These are phyloP conservation scores for Microvelia longipes DNA, from an alignment of 1,140 invertebrate species.

Conservation along the genomic window DNA sequence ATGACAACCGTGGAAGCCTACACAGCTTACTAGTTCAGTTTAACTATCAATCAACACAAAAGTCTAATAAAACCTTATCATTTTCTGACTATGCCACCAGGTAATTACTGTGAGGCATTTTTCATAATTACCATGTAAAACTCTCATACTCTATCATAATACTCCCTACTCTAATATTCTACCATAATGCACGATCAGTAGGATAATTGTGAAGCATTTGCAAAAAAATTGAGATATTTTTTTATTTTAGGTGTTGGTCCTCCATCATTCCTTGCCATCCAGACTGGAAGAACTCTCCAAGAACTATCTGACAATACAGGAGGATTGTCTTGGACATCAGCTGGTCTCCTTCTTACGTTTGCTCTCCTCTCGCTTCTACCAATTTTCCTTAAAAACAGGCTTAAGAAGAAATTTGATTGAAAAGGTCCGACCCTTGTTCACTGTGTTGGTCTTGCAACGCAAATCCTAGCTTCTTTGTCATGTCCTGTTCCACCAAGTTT, in stretches of 20 bases:
- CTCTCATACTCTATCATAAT: too few relatives aligned
- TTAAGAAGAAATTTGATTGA: slow-evolving; percentile 3
- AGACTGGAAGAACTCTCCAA: slow-evolving; percentile 90
- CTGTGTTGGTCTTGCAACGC: neutral
- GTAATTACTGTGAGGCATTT: too few relatives aligned
- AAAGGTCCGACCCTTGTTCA: slow-evolving; percentile 2
- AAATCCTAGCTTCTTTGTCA: neutral
- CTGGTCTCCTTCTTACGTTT: slow-evolving; percentile 58
- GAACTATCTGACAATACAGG: slow-evolving; percentile 78
- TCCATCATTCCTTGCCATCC: slow-evolving; percentile 92
- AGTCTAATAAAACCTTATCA: too few relatives aligned
- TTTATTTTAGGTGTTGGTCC: slow-evolving; percentile 80
- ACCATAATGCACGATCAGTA: too few relatives aligned
- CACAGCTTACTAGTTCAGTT: too few relatives aligned
- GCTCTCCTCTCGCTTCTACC: slow-evolving; percentile 75
- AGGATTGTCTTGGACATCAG: slow-evolving; percentile 76
- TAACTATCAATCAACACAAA: too few relatives aligned
- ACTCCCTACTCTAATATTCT: too few relatives aligned
- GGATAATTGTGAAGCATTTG: too few relatives aligned
- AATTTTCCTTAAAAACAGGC: slow-evolving; percentile 57
- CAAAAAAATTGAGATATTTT: too few relatives aligned
- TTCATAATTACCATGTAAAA: too few relatives aligned
- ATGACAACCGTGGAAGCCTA: too few relatives aligned
- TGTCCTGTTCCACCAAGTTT: neutral
- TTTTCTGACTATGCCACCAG: too few relatives aligned